Percentiles rank a stretch among this genome's conserved stretches.
Evolutionary conservation across 2,113 vertebrate genomes (phyloP).

Genomic region (Myotis lucifugus): DNA sequence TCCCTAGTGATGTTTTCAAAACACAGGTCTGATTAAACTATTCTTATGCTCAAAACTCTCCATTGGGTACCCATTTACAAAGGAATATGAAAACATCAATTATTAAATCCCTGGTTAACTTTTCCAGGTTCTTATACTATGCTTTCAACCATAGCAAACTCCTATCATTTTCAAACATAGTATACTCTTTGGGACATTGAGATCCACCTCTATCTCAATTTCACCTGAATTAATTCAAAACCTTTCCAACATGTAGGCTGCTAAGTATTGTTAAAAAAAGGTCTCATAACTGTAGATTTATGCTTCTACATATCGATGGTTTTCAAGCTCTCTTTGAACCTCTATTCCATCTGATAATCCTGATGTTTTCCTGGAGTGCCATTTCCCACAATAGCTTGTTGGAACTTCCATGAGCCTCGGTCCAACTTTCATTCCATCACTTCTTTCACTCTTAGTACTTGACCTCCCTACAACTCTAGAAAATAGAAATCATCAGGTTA

Average conservation of each 20-base stretch:
- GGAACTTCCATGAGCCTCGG: not conserved
- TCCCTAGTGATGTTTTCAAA: slow-evolving; percentile 43
- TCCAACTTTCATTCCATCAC: not conserved
- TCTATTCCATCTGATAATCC: not conserved
- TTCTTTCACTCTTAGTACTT: slow-evolving; percentile 32
- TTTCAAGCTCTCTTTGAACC: not conserved
- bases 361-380: not conserved
- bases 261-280: slow-evolving; percentile 6
- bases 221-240: slow-evolving; percentile 4
- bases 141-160: not conserved
- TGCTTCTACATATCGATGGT: not conserved
- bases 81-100: not conserved
- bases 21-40: not conserved
- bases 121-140: not conserved
- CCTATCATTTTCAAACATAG: not conserved
- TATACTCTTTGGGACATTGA: not conserved
- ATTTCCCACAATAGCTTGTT: not conserved
- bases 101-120: not conserved
- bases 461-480: not conserved
- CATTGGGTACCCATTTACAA: not conserved
- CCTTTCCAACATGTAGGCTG: not conserved
- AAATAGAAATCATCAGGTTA: not conserved
- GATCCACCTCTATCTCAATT: slow-evolving; percentile 1
- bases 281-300: not conserved
- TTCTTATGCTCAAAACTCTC: not conserved